phyloP scores from a whole-genome alignment of 2,888 invertebrate species.

The Athrips mouffetella region DNA sequence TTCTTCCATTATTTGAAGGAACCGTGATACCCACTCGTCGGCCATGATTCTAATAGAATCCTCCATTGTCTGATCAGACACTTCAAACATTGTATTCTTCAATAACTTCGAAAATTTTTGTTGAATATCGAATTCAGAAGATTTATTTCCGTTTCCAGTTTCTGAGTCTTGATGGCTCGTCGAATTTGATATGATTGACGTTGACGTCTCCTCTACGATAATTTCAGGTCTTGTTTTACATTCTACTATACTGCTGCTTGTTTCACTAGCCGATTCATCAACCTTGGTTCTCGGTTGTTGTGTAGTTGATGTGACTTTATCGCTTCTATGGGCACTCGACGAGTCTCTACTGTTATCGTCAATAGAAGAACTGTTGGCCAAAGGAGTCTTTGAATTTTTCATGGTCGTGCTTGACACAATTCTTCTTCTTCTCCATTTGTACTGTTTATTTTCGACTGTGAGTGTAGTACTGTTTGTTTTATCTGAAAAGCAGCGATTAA shows the following conservation, averaged over 20 bases:
- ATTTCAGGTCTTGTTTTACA: slow-evolving; percentile 20
- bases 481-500: slow-evolving; percentile 29
- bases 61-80: slow-evolving; percentile 45
- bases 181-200: slow-evolving; percentile 16
- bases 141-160: slow-evolving; percentile 7
- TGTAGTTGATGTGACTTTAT: not conserved
- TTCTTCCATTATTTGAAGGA: slow-evolving; percentile 66
- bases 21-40: slow-evolving; percentile 63
- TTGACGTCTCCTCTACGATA: slow-evolving; percentile 18
- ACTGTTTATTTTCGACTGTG: slow-evolving; percentile 28
- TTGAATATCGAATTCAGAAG: not conserved
- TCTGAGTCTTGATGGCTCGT: slow-evolving; percentile 9
- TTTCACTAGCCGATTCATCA: slow-evolving; percentile 22
- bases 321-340: not conserved
- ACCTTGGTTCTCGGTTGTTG: not conserved
- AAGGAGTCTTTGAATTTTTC: not conserved
- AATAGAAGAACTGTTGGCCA: not conserved
- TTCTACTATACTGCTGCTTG: slow-evolving; percentile 18
- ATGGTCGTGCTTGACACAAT: not conserved
- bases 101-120: not conserved
- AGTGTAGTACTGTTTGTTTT: slow-evolving; percentile 18
- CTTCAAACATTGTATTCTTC: slow-evolving; percentile 40
- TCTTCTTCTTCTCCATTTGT: slow-evolving; percentile 43
- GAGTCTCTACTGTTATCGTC: not conserved
- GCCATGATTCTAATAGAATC: slow-evolving; percentile 43